Conservation (phyloP, 2,888 invertebrate species). For the Diploptera punctata region DNA sequence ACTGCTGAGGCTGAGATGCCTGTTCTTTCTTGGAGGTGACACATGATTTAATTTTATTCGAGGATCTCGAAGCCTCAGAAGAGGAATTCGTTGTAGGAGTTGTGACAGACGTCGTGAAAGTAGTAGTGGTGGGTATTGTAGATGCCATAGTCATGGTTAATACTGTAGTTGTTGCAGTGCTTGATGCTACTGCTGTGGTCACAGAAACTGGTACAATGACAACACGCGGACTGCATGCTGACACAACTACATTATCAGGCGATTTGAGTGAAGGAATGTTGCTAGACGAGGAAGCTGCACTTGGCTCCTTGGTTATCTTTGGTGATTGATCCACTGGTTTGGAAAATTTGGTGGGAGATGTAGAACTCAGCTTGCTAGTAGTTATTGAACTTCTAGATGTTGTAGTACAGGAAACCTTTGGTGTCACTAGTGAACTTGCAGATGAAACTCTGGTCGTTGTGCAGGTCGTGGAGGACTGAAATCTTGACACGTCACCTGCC, state of each 20-base stretch:
- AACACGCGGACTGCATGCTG: conserved; percentile 23
- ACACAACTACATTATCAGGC: conserved; percentile 24
- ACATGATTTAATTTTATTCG: conserved; percentile 23
- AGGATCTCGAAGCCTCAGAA: conserved; percentile 24
- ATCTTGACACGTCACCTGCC: neutral
- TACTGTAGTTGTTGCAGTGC: conserved; percentile 40
- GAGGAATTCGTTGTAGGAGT: conserved; percentile 20
- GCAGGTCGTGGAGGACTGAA: neutral
- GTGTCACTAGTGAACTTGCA: neutral
- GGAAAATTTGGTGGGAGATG: conserved; percentile 23
- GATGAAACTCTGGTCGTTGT: conserved; percentile 7
- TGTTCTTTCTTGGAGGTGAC: conserved; percentile 29
- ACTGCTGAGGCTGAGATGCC: neutral
- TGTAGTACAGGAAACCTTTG: neutral
- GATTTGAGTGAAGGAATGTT: conserved; percentile 40
- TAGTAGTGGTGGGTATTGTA: conserved; percentile 35
- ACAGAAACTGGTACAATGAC: conserved; percentile 22
- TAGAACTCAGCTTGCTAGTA: conserved; percentile 19
- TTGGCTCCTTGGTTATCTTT: conserved; percentile 37
- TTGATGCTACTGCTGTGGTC: conserved; percentile 37
- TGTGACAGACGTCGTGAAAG: conserved; percentile 22
- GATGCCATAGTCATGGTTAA: conserved; percentile 38
- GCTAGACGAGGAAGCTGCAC: conserved; percentile 4
- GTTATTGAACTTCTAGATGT: conserved; percentile 10
- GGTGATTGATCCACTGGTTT: conserved; percentile 34